phyloP scores from a whole-genome alignment of 2,888 invertebrate genomes.

The Microchrysa polita region DNA sequence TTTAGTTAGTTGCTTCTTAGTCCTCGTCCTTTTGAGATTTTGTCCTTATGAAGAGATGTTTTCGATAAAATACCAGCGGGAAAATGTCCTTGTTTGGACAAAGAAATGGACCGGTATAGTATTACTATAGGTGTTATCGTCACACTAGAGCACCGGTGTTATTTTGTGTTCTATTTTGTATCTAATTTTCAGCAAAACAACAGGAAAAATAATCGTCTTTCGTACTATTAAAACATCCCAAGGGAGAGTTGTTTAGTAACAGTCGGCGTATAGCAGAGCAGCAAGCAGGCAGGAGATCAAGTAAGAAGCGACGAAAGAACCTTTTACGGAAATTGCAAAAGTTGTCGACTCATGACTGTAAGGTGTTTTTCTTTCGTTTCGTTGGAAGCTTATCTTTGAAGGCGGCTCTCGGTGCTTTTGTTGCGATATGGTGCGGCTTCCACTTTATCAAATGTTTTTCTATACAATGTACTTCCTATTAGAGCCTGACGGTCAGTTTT shows the following conservation, averaged over 20 bases:
- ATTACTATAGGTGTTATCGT: neutral
- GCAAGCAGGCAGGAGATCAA: no score
- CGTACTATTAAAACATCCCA: slow-evolving; percentile 14
- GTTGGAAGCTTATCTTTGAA: slow-evolving; percentile 11
- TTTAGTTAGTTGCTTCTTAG: neutral
- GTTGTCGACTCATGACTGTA: slow-evolving; percentile 23
- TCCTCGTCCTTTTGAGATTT: neutral
- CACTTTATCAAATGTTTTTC: neutral
- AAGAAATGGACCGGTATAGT: slow-evolving; percentile 9
- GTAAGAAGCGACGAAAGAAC: neutral
- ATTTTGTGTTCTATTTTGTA: neutral
- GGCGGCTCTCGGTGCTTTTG: neutral
- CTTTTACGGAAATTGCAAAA: slow-evolving; percentile 37
- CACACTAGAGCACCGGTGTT: neutral
- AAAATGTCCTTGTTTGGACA: slow-evolving; percentile 13
- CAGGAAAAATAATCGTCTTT: slow-evolving; percentile 26
- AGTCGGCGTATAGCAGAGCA: neutral
- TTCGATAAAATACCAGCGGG: neutral
- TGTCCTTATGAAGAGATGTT: slow-evolving; percentile 15
- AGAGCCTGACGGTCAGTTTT: neutral
- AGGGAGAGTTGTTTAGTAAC: neutral
- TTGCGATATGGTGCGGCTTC: neutral
- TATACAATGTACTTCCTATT: neutral
- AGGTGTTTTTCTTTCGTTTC: slow-evolving; percentile 23
- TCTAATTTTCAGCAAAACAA: slow-evolving; percentile 30